Percentiles rank a stretch among this genome's conserved stretches.
These are phyloP conservation scores for Lepisosteus osseus DNA, from an alignment of 2,113 vertebrate genomes.

Conservation along the genomic window DNA sequence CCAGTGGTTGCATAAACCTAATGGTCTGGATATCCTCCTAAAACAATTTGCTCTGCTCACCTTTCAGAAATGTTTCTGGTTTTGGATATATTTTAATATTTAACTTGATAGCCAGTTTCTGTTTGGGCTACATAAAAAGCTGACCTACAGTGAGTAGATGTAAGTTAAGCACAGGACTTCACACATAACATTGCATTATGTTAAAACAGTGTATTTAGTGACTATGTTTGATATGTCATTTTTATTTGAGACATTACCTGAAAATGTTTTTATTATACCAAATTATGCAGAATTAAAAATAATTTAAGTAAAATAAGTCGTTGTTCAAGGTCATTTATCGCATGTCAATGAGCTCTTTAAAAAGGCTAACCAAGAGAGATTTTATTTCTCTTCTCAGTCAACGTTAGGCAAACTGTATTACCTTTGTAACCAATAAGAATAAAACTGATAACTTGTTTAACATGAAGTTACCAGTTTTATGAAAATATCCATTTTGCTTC, in stretches of 20 bases:
- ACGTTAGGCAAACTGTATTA: too few relatives aligned
- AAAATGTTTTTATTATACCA: neutral
- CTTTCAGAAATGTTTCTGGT: conserved; percentile 9
- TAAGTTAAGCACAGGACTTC: neutral
- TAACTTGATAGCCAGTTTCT: conserved; percentile 25
- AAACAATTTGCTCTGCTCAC: neutral
- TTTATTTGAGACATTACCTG: conserved; percentile 12
- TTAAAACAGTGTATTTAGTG: too few relatives aligned
- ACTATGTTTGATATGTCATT: neutral
- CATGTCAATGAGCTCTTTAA: too few relatives aligned
- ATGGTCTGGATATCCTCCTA: conserved; percentile 19
- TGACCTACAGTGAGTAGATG: conserved; percentile 23
- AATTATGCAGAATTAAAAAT: too few relatives aligned
- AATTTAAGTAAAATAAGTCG: too few relatives aligned
- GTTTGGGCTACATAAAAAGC: conserved; percentile 20
- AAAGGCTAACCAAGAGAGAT: too few relatives aligned
- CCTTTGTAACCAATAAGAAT: too few relatives aligned
- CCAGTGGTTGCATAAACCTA: conserved; percentile 42
- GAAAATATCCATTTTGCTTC: too few relatives aligned
- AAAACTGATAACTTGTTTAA: too few relatives aligned
- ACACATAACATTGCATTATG: neutral
- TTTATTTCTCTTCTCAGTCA: neutral
- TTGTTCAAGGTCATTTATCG: too few relatives aligned
- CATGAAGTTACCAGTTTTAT: too few relatives aligned
- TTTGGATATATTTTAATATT: conserved; percentile 24